Evolutionary conservation across 2,888 invertebrate species (phyloP), one percentile per base, ranked within the genome.

Genomic region (Fabriciana adippe): DNA sequence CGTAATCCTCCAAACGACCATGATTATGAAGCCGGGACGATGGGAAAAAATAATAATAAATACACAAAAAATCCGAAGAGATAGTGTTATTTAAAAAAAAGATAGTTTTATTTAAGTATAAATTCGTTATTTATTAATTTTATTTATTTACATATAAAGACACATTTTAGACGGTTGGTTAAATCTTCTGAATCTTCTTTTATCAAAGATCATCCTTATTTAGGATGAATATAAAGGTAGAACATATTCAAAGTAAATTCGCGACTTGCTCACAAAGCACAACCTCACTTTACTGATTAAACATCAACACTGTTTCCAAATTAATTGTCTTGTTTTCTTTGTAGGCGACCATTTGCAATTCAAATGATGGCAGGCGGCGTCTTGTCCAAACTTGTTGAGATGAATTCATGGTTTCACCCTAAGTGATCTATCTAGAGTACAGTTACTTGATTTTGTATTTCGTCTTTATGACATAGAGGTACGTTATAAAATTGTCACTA

Each of bases 311-410:
- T 74, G 81, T 82, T 81, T 76, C 82, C 79, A 83, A 87, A 89
- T 88, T 90, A 88, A 89, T 89, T 88, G 85, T 81, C 84, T 84
- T 89, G 88, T 89, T 88, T 89, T 87, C 88, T 88, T 88, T 87
- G 84, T 78, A 70, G 69, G 71, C 67, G 70, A 75, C 75, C 80
- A 89, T 90, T 89, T 88, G 90, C 88, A 89, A 90, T 88, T 89
- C 90, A 85, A 87, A 80, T 78, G 75, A 75, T 73, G 73, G 64
- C 55, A 31, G 55, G 60, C 53, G 72, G 74, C 73, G 72, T 72
- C 78, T 76, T 78, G 75, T 75, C 75, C 74, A 72, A 77, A 75
- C 73, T 74, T 75, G 74, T 74, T 62, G 54, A 57, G 70, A 57
- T 41, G 68, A 60, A 68, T 68, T 70, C 72, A 70, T 69, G 65